Percentiles rank a stretch among this genome's conserved stretches.
Evolutionary conservation across 2,113 vertebrate species (phyloP).

Genomic region (Archocentrus centrarchus): DNA sequence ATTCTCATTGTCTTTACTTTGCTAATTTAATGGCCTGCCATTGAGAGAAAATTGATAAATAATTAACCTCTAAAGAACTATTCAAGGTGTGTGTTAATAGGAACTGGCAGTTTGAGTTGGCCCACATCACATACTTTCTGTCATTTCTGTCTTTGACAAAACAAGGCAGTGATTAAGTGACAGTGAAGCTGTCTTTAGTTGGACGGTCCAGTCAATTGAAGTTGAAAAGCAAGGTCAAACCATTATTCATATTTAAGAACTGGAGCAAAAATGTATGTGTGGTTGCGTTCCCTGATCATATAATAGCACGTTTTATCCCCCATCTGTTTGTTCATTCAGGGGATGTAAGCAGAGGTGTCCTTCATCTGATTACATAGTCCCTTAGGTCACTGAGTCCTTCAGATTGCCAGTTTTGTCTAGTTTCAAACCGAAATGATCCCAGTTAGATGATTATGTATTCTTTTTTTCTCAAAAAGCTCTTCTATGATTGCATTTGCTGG

Average conservation of each 20-base stretch:
- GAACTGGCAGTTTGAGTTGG: neutral
- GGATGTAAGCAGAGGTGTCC: neutral
- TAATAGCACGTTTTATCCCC: neutral
- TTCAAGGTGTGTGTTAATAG: neutral
- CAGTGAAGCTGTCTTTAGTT: neutral
- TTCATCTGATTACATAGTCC: slow-evolving; percentile 8
- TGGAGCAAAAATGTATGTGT: neutral
- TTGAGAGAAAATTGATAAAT: neutral
- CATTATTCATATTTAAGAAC: neutral
- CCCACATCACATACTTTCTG: neutral
- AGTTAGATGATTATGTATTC: neutral
- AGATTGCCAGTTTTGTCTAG: neutral
- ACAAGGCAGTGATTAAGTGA: neutral
- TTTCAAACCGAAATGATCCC: neutral
- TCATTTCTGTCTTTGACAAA: neutral
- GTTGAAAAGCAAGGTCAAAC: neutral
- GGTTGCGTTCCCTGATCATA: neutral
- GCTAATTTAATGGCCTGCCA: neutral
- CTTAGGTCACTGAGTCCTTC: neutral
- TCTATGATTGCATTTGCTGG: slow-evolving; percentile 1
- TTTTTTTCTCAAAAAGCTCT: neutral
- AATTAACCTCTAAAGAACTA: neutral
- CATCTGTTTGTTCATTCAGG: neutral
- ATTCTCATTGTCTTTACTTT: neutral
- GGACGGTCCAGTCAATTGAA: neutral